Base-by-base conservation (phyloP, 2,797 vertebrate genomes). In the Microctenopoma steveboyesi region DNA sequence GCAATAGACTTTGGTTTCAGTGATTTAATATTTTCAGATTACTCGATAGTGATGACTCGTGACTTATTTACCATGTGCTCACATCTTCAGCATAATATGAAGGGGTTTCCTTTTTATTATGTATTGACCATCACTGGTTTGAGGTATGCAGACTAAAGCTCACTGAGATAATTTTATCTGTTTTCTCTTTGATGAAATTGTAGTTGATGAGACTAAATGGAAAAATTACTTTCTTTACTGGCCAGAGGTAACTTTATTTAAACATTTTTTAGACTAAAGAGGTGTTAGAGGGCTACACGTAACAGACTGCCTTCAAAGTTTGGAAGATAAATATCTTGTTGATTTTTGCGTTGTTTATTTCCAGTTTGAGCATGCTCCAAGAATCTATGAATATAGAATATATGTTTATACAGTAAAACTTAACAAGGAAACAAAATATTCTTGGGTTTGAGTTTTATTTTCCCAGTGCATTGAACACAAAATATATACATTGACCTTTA, bases 241-340 rank as follows among this genome's bases (percentile, higher is more conserved):
- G 16, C 16, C 33, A 42, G 7, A n/a, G 6, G 2, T 47, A 57
- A 53, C 2, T 27, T 33, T 7, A 33, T 0, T 47, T 35, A 62
- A 45, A 13, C 40, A 49, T 45, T 15, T 1, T 48, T 57, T 43
- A 28, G 22, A 62, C 46, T 22, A 51, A 33, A 25, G 10, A 43
- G 16, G n/a, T 13, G 14, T 6, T 5, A 7, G 5, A 33, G 15
- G 13, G 25, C 55, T 75, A 15, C 45, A 25, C 66, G 74, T 65
- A 57, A 39, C 62, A 75, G 73, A 62, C 16, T 62, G 42, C 22
- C 30, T 35, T 49, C 46, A 69, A 57, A 50, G 22, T 72, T 57
- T 22, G 49, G 42, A 28, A 33, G 25, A 64, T 14, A 55, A 35
- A n/a, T 7, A 16, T 68, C 16, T 57, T 15, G 35, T 45, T 35